Evolutionary conservation across 2,797 vertebrate genomes (phyloP).

Genomic region (Bufotes viridis): DNA sequence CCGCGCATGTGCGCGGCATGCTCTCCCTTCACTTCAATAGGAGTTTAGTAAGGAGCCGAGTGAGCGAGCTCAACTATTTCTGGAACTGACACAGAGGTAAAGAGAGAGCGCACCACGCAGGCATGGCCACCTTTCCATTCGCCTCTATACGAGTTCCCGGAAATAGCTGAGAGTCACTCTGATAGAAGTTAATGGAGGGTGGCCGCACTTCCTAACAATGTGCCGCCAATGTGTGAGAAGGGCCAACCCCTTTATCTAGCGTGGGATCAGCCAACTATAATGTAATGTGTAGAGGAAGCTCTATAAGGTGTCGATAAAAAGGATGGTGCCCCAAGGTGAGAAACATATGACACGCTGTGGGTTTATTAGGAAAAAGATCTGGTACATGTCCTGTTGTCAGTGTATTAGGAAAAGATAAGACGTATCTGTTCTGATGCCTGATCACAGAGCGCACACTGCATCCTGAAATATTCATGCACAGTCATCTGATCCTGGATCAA

Average conservation of each 20-base stretch:
- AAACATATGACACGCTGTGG: background rate
- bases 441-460: background rate
- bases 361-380: conserved; percentile 5
- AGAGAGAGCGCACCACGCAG: too few relatives aligned
- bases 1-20: background rate
- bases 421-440: conserved; percentile 24
- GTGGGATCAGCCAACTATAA: background rate
- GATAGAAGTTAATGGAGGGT: too few relatives aligned
- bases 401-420: conserved; percentile 27
- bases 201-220: too few relatives aligned
- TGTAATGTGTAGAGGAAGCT: background rate
- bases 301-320: background rate
- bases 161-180: too few relatives aligned
- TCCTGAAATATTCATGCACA: conserved; percentile 51
- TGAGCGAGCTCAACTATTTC: too few relatives aligned
- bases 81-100: too few relatives aligned
- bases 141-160: too few relatives aligned
- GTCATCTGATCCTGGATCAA: conserved; percentile 50
- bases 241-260: background rate
- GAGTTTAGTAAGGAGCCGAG: too few relatives aligned
- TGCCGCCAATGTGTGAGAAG: background rate
- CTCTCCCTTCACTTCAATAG: background rate
- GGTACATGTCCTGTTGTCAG: conserved; percentile 13
- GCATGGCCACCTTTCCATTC: too few relatives aligned
- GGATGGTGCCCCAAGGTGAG: background rate